These are phyloP conservation scores for Babylonia areolata DNA, from an alignment of 1,140 invertebrate species.

Conservation along the genomic window DNA sequence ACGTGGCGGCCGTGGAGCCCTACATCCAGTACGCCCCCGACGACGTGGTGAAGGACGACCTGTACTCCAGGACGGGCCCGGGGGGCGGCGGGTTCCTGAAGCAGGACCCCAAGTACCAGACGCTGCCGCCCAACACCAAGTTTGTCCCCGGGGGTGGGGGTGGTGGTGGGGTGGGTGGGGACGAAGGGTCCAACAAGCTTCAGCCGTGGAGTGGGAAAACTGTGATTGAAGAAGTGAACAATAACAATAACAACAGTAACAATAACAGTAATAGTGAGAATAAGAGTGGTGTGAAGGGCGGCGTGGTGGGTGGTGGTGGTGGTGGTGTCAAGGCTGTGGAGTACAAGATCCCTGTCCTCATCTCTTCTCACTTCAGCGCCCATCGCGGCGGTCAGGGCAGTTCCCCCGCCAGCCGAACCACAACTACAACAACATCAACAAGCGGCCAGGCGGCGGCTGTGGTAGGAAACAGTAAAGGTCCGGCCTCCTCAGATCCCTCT, in stretches of 20 bases:
- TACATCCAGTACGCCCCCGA: slow-evolving; percentile 81
- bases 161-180: slow-evolving; percentile 2
- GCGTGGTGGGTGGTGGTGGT: background rate
- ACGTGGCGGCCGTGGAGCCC: slow-evolving; percentile 90
- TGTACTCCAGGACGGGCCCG: slow-evolving; percentile 62
- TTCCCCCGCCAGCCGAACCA: background rate
- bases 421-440: no score
- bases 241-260: slow-evolving; percentile 26
- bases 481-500: background rate
- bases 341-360: slow-evolving; percentile 39
- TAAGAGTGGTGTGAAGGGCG: slow-evolving; percentile 28
- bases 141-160: slow-evolving; percentile 75
- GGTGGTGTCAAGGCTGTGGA: slow-evolving; percentile 28
- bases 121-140: slow-evolving; percentile 82
- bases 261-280: slow-evolving; percentile 7
- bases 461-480: background rate
- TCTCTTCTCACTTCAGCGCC: slow-evolving; percentile 28
- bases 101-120: slow-evolving; percentile 95
- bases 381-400: slow-evolving; percentile 17
- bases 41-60: slow-evolving; percentile 62
- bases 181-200: slow-evolving; percentile 29
- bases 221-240: slow-evolving; percentile 45
- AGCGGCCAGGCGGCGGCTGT: no score
- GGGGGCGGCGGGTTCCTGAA: slow-evolving; percentile 88
- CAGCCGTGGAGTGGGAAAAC: no score